phyloP scores from a whole-genome alignment of 2,797 vertebrate genomes.

The Oophaga sylvatica region DNA sequence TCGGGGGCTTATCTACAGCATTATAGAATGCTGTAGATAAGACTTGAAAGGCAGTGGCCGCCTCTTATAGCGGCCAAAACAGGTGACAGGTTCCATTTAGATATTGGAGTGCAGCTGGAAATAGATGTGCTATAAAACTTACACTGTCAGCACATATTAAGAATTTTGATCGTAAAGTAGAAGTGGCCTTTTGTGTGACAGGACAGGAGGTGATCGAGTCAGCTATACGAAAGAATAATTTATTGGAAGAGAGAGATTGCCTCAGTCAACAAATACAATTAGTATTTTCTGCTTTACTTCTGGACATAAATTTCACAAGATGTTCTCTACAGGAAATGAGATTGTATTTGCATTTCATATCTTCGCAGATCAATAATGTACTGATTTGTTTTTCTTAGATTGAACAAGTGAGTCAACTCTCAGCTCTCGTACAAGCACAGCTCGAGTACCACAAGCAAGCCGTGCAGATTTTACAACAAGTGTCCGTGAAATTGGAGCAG shows the following conservation, averaged over 20 bases:
- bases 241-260: not conserved
- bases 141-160: no score
- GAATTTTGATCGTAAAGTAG: not conserved
- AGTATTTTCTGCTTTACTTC: not conserved
- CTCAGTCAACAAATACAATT: not conserved
- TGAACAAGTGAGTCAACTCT: constrained; percentile 96
- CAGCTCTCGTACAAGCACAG: constrained; percentile 93
- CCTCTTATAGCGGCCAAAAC: no score
- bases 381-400: constrained; percentile 76
- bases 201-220: not conserved
- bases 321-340: not conserved
- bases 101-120: not conserved
- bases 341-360: not conserved
- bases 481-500: constrained; percentile 89
- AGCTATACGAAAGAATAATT: not conserved
- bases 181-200: not conserved
- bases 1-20: no score
- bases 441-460: constrained; percentile 95
- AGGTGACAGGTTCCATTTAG: no score
- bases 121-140: not conserved
- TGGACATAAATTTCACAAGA: not conserved
- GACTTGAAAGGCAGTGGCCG: no score
- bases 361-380: constrained; percentile 7
- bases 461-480: constrained; percentile 90
- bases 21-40: no score